Conservation (phyloP, 2,113 vertebrate species). For the Hylia prasina region DNA sequence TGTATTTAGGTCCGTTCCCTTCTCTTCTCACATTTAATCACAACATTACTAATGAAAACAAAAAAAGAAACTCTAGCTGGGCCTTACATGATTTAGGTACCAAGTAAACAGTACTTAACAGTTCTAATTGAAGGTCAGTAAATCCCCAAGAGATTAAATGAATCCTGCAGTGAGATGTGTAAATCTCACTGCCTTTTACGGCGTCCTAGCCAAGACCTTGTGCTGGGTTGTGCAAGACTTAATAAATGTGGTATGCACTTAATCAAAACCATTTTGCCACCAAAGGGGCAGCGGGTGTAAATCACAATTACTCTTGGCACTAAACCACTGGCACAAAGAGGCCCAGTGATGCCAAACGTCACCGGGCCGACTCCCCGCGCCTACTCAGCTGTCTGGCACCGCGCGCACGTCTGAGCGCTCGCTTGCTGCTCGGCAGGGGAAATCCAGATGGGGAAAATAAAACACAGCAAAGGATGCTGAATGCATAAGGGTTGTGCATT, state of each 20-base stretch:
- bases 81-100: slow-evolving; percentile 73
- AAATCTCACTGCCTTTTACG: slow-evolving; percentile 76
- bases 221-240: slow-evolving; percentile 69
- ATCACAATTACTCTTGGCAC: slow-evolving; percentile 79
- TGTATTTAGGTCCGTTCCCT: slow-evolving; percentile 1
- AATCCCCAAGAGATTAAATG: slow-evolving; percentile 80
- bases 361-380: slow-evolving; percentile 36
- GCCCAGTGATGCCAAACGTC: slow-evolving; percentile 65
- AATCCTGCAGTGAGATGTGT: slow-evolving; percentile 75
- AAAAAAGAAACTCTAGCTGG: slow-evolving; percentile 56
- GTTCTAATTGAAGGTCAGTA: slow-evolving; percentile 84
- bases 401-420: not conserved
- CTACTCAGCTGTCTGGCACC: slow-evolving; percentile 57
- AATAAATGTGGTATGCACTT: slow-evolving; percentile 79
- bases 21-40: slow-evolving; percentile 42
- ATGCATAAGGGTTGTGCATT: not conserved
- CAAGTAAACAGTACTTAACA: slow-evolving; percentile 80
- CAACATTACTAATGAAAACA: slow-evolving; percentile 71
- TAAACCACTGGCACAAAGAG: slow-evolving; percentile 71
- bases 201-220: slow-evolving; percentile 54
- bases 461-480: slow-evolving; percentile 7
- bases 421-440: slow-evolving; percentile 52
- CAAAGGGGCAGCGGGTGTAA: slow-evolving; percentile 72
- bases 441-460: slow-evolving; percentile 55
- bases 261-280: slow-evolving; percentile 85